Percentiles rank a stretch among this genome's conserved stretches.
Evolutionary conservation across 2,888 invertebrate genomes (phyloP).

Genomic region (Amblyjoppa fuscipennis): DNA sequence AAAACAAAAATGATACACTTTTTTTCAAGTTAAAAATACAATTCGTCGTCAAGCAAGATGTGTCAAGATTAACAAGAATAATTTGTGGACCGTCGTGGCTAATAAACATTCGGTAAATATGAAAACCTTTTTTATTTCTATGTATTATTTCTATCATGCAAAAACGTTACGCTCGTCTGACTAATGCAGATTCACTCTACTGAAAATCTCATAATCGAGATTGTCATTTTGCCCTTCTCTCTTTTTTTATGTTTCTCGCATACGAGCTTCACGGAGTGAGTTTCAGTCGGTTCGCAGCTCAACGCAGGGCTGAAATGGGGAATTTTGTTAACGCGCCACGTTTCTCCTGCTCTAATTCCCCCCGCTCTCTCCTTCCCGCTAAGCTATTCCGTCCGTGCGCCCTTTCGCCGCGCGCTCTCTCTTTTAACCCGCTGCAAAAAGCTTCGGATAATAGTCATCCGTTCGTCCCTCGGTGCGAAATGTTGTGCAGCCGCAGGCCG

Average conservation of each 20-base stretch:
- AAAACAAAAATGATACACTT: neutral
- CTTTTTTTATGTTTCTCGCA: constrained; percentile 5
- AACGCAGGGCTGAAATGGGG: constrained; percentile 5
- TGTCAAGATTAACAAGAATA: neutral
- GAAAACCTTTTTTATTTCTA: neutral
- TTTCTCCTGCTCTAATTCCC: constrained; percentile 24
- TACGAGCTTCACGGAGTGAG: constrained; percentile 17
- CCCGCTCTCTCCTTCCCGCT: constrained; percentile 30
- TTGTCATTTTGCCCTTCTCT: constrained; percentile 22
- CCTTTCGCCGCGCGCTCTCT: constrained; percentile 1
- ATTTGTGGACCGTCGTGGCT: neutral
- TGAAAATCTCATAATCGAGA: constrained; percentile 43
- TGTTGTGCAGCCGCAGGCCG: constrained; percentile 32
- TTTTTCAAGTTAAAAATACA: neutral
- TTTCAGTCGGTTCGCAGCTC: neutral
- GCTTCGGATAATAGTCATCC: constrained; percentile 58
- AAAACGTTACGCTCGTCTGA: neutral
- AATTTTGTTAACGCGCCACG: constrained; percentile 58
- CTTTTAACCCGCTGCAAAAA: constrained; percentile 58
- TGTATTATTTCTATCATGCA: too few species aligned
- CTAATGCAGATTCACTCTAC: constrained; percentile 43
- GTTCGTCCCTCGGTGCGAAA: constrained; percentile 52
- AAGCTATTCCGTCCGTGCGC: constrained; percentile 40
- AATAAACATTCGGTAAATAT: neutral
- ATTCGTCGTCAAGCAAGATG: neutral